Base-by-base conservation (phyloP, 2,113 vertebrate genomes). In the Megalops atlanticus region DNA sequence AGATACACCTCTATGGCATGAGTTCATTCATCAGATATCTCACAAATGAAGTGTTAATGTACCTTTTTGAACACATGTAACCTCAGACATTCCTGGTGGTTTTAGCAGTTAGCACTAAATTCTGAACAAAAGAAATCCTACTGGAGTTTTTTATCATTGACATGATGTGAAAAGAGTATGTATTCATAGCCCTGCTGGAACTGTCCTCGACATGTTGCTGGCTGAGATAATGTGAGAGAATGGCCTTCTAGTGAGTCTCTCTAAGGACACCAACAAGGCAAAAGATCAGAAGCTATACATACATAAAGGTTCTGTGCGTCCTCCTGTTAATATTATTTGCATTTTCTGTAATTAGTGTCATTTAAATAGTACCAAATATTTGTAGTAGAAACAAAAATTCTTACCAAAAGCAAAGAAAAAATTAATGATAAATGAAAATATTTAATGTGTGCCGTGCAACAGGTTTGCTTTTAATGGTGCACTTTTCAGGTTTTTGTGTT, bases 261-360 rank as follows among this genome's bases (percentile, higher is more conserved):
- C 95, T 96, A 97, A 96, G 96, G 95, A 95, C 94, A 94, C 94
- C 95, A 94, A 93, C 96, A 95, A 96, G 95, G 96, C 95, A 96
- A 96, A 94, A 93, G 94, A 96, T 95, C 96, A 96, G 95, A 95
- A 91, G 96, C 96, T 94, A 96, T 96, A 97, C 97, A 97, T 96
- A 96, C 97, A 97, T 96, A 95, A 96, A 96, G 96, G 95, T 94
- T 95, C 95, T 96, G 96, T 96, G 95, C 94, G 94, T 94, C 91
- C 85, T 89, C 93, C 90, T 92, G 92, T 93, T 14, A 6, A 45
- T 96, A 91, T 95, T 94, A 95, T 97, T 96, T 96, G 95, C 94
- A 96, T 96, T 95, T 96, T 95, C 94, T 95, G 94, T 95, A 94
- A 94, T 95, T 95, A 95, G 94, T 92, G 94, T 95, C 94, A 95